Percentiles rank a stretch among this genome's conserved stretches.
phyloP scores from a whole-genome alignment of 1,140 invertebrate genomes.

The Drosophila baimaii region DNA sequence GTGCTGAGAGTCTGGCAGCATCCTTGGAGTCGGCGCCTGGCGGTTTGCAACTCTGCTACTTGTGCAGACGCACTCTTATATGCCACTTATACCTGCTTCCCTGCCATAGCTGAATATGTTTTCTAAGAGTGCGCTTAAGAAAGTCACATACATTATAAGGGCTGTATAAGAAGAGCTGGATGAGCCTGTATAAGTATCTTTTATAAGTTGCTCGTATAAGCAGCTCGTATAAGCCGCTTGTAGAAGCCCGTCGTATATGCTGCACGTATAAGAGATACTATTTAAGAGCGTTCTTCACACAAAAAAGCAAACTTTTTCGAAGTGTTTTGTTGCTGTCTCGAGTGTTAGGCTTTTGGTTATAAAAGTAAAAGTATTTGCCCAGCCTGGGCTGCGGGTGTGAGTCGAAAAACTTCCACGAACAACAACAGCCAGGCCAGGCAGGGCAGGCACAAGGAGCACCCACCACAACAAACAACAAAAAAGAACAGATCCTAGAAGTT shows the following conservation, averaged over 20 bases:
- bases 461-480: constrained; percentile 43
- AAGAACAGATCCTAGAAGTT: constrained; percentile 69
- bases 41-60: constrained; percentile 52
- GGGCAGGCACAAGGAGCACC: constrained; percentile 6
- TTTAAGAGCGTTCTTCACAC: constrained; percentile 30
- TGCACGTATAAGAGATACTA: background rate
- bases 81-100: constrained; percentile 18
- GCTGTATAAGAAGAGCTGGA: background rate
- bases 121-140: constrained; percentile 34
- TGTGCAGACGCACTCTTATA: constrained; percentile 66
- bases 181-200: constrained; percentile 12
- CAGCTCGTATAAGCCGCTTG: constrained; percentile 3
- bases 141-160: background rate
- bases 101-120: constrained; percentile 55
- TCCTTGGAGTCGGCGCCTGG: constrained; percentile 53
- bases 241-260: constrained; percentile 1
- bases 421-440: constrained; percentile 23
- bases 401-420: constrained; percentile 54
- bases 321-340: constrained; percentile 48
- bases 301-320: constrained; percentile 40
- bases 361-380: constrained; percentile 71
- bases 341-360: constrained; percentile 68
- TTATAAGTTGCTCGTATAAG: background rate
- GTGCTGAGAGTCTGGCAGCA: constrained; percentile 41
- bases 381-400: constrained; percentile 7